Conservation (phyloP, 2,113 vertebrate species). For the Circaetus cinerascens region DNA sequence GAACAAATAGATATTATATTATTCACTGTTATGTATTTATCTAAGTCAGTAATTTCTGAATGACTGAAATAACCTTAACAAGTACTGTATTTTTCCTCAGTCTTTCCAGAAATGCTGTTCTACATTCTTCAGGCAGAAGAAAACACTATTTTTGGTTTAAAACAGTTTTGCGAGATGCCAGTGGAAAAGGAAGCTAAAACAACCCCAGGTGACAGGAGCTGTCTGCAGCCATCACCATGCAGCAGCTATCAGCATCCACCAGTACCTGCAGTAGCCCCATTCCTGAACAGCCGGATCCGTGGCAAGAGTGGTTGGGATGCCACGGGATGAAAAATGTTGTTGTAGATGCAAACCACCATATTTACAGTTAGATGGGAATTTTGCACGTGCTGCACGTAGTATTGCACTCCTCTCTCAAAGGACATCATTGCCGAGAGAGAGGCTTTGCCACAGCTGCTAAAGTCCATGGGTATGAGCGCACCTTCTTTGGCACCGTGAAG, state of each 20-base stretch:
- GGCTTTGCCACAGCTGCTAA: not conserved
- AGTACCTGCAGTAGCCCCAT: not conserved
- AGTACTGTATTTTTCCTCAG: not conserved
- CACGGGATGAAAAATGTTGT: rapidly evolving
- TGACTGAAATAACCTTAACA: not conserved
- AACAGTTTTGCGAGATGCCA: not conserved
- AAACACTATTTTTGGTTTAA: not conserved
- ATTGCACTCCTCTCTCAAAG: not conserved
- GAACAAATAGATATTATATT: not conserved
- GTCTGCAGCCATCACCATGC: not conserved
- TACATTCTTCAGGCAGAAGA: not conserved
- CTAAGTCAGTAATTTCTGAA: not conserved
- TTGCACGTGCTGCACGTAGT: not conserved
- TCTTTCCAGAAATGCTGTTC: not conserved
- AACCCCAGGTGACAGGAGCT: not conserved
- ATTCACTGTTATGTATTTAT: not conserved
- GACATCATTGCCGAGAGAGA: not conserved
- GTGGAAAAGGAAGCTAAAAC: not conserved
- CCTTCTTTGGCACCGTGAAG: not conserved
- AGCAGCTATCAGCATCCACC: not conserved
- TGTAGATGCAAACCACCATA: not conserved
- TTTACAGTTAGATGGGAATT: not conserved
- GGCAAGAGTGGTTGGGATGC: not conserved
- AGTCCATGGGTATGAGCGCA: rapidly evolving
- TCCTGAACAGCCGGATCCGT: not conserved